Evolutionary conservation across 2,888 invertebrate genomes (phyloP).

Genomic region (Endomychus coccineus): DNA sequence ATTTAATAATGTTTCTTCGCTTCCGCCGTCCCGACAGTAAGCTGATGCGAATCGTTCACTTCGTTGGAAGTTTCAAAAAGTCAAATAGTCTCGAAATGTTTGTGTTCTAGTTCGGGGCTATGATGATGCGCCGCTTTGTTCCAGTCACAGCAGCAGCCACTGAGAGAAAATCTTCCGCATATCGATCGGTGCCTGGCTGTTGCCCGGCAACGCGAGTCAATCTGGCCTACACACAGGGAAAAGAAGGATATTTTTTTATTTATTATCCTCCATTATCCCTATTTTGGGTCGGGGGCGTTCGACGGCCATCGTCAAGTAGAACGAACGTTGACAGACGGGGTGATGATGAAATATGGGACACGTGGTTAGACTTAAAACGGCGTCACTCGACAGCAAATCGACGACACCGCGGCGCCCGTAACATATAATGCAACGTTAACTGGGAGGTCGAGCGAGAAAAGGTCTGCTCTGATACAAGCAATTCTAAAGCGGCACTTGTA

Average conservation of each 20-base stretch:
- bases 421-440: conserved; percentile 41
- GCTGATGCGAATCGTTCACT: no score
- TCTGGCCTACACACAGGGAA: conserved; percentile 46
- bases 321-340: conserved; percentile 41
- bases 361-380: conserved; percentile 68
- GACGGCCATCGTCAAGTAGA: conserved; percentile 30
- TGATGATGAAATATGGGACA: conserved; percentile 68
- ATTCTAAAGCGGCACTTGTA: no score
- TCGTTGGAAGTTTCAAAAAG: conserved; percentile 13
- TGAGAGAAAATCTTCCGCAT: conserved; percentile 44
- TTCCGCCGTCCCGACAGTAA: no score
- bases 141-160: conserved; percentile 32
- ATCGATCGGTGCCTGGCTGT: conserved; percentile 49
- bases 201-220: conserved; percentile 52
- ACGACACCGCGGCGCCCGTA: conserved; percentile 44
- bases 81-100: conserved; percentile 20
- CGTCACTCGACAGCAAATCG: conserved; percentile 52
- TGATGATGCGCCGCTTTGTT: conserved; percentile 26
- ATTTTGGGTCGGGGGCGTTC: conserved; percentile 35
- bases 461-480: no score
- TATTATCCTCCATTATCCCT: conserved; percentile 44
- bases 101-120: conserved; percentile 20
- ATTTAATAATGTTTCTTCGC: no score
- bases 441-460: conserved; percentile 33
- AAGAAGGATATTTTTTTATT: conserved; percentile 45